Evolutionary conservation across 2,888 invertebrate genomes (phyloP).

Genomic region (Drosophila percnosoma): DNA sequence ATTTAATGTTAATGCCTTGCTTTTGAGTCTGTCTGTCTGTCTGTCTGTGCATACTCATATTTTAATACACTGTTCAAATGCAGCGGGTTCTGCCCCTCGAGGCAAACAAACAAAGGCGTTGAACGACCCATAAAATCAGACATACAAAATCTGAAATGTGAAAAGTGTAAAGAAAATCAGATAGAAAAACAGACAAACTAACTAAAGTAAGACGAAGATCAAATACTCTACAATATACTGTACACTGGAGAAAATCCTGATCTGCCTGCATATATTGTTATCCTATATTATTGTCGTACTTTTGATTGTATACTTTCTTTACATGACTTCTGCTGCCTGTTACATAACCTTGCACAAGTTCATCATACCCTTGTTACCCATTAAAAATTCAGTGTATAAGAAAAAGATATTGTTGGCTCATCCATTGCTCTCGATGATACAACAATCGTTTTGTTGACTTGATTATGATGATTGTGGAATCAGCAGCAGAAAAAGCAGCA

Average conservation of each 20-base stretch:
- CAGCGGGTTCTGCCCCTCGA: conserved; percentile 22
- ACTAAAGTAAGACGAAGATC: not conserved
- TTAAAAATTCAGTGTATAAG: not conserved
- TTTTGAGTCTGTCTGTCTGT: conserved; percentile 1
- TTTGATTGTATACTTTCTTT: not conserved
- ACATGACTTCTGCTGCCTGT: not conserved
- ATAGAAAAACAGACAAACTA: not conserved
- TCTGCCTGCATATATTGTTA: not conserved
- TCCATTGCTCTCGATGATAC: conserved; percentile 11
- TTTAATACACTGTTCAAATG: conserved; percentile 58
- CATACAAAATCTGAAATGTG: conserved; percentile 17
- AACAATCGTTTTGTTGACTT: conserved; percentile 41
- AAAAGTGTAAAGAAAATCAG: not conserved
- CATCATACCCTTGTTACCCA: not conserved
- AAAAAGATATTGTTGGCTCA: conserved; percentile 10
- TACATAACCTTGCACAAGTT: not conserved
- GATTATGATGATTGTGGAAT: conserved; percentile 49
- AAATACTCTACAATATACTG: not conserved
- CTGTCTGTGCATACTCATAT: conserved; percentile 18
- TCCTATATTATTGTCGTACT: not conserved
- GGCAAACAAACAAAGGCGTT: conserved; percentile 11
- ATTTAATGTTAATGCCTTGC: conserved; percentile 60
- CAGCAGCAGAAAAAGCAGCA: conserved; percentile 4
- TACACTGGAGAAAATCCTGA: not conserved
- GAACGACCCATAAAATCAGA: conserved; percentile 22